Conservation (phyloP, 2,888 invertebrate species). For the Ceriagrion tenellum region DNA sequence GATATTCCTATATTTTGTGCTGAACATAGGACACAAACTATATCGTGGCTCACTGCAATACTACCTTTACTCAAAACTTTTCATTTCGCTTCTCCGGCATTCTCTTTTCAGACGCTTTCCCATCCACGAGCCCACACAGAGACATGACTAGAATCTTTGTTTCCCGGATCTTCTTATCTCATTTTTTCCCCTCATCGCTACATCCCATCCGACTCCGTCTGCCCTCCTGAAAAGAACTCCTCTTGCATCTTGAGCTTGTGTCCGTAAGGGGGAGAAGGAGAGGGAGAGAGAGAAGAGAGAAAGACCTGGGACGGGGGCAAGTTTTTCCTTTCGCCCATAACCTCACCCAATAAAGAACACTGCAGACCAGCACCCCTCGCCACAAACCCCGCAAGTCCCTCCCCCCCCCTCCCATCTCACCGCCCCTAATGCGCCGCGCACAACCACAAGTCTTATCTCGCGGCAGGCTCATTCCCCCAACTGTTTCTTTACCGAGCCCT, state of each 20-base stretch:
- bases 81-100: no score
- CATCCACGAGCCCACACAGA: no score
- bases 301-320: neutral
- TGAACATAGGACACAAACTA: no score
- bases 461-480: neutral
- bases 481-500: neutral
- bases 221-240: no score
- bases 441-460: conserved; percentile 42
- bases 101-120: no score
- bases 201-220: neutral
- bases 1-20: no score
- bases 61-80: no score
- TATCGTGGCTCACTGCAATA: no score
- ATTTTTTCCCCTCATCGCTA: neutral
- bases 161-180: neutral
- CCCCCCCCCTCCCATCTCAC: neutral
- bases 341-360: conserved; percentile 52
- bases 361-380: neutral
- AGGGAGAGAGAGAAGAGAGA: no score
- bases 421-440: neutral
- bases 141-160: neutral
- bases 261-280: no score
- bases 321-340: conserved; percentile 27
- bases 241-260: no score
- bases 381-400: neutral